Evolutionary conservation across 2,797 vertebrate genomes (phyloP), one percentile per base, ranked within the genome.

Genomic region (Taeniopygia guttata): DNA sequence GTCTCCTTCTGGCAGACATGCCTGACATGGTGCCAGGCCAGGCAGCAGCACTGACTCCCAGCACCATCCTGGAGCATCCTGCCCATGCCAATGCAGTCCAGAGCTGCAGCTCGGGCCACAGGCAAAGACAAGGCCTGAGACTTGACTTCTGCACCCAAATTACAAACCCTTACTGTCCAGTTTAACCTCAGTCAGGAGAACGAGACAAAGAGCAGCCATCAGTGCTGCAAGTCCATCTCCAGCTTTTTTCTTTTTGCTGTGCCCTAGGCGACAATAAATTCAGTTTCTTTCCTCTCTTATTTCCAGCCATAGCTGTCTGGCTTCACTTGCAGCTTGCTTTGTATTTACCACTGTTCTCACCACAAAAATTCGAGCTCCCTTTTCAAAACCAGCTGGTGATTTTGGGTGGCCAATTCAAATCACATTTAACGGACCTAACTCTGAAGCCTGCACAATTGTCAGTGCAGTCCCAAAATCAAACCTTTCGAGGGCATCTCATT

Each of bases 401-500:
- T 95, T 94, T 85, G 89, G 92, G 93, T 95, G 90, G 92, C 69
- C 89, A 94, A 80, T 62, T 75, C 87, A 83, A 77, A 70, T 51
- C 72, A 66, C 6, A 51, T 42, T 83, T 48, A 83, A 80, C 49
- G 91, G 90, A 64, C 46, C 70, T 54, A 58, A 79, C 81, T 89
- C 55, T 84, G 84, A 87, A 89, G 92, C 32, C 69, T 73, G 70
- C 74, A 34, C 77, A 80, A 34, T 46, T 69, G 88, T 79, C 80
- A 79, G 58, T 4, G 2, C 54, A 62, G 56, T 40, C 58, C 56
- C 59, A 55, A 87, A 89, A 92, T 30, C 68, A 92, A 51, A 27
- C 54, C 64, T 64, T 93, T 34, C 34, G n/a, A 87, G 72, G 58
- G 36, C 74, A 62, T 58, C 89, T 92, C 81, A 36, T 20, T 49